Base-by-base conservation (phyloP, 2,888 invertebrate species). In the Reticulitermes lucifugus region DNA sequence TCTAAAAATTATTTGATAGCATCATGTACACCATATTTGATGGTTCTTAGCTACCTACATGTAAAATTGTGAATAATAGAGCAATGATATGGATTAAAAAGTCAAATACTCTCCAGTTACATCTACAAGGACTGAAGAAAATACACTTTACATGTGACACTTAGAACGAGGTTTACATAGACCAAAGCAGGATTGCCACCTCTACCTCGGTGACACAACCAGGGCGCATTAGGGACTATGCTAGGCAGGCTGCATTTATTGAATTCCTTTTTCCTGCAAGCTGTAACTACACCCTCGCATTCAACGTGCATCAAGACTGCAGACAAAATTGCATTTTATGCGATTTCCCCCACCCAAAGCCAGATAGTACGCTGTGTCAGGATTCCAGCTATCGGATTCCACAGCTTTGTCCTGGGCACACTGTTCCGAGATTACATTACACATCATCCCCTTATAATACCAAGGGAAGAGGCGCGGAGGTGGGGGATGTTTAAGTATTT, bases 261-360 rank as follows among this genome's bases (percentile, higher is more conserved):
- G 73, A 35, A 73, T 73, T 73, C 41, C 73, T 73, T 25, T 29
- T 70, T 70, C 29, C 14, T 73, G 18, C 73, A 41, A 12, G 35
- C 73, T 41, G 35, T 73, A 73, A 73, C 73, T 41, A 73, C 73
- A 41, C 73, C 73, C 65, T n/a, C 25, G 25, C 65, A 9, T 12
- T 60, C 60, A 14, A 9, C 12, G 25, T n/a, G 65, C 65, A 65
- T 25, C 65, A 65, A 65, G 65, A 35, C 21, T 73, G 73, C 18
- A 73, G 73, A 41, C 73, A 73, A 73, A 73, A 73, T 73, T 73
- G 73, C 73, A 73, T 73, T 73, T 73, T 41, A 73, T 41, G 73
- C 22, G 73, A 41, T 41, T 73, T 73, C 73, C 73, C 25, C 73
- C 21, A 35, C 10, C 14, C 73, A 7, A 73, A 41, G 14, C 18